Evolutionary conservation across 2,113 vertebrate genomes (phyloP), one percentile per base, ranked within the genome.

Genomic region (Pogonocichla stellata): DNA sequence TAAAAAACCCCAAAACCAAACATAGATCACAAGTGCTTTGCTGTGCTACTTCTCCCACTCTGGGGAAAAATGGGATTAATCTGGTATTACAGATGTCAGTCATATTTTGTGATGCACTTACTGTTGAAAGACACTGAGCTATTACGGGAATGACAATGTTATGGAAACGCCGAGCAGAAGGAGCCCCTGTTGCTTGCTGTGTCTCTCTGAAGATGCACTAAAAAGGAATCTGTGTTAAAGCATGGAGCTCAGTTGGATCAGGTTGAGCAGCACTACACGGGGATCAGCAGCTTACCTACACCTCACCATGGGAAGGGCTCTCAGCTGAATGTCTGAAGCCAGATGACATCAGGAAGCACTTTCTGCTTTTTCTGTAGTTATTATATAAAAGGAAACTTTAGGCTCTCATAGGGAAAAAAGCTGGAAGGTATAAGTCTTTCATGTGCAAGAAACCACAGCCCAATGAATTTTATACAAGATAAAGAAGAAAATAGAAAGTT

Each of bases 201-300:
- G n/a, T 40, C 38, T 78, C 85, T 77, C 0, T 73, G 33, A 74
- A 31, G 66, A 66, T 25, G 60, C 8, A 19, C 54, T 73, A 17
- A 33, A 84, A 54, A 62, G 36, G 43, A 65, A 47, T 69, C 10
- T 36, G 11, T 64, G 29, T 58, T 56, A 15, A 8, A 88, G 73
- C 1, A 14, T 45, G 14, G 34, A 54, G 36, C n/a, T 93, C 0
- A 0, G 43, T 34, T 2, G 5, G 67, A 65, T 77, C 45, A 61
- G 70, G 1, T 24, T 70, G 56, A 66, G 38, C 70, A 88, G 81
- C 8, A 20, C n/a, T 22, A 3, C 28, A 1, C 16, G 9, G 51
- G 29, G 24, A 65, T 42, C 50, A 26, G 28, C 77, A 90, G 69
- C 79, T 90, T 2, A 1, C 92, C 92, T 15, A 70, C 29, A 8